Evolutionary conservation across 2,113 vertebrate genomes (phyloP).

Genomic region (pig (Sus scrofa)): DNA sequence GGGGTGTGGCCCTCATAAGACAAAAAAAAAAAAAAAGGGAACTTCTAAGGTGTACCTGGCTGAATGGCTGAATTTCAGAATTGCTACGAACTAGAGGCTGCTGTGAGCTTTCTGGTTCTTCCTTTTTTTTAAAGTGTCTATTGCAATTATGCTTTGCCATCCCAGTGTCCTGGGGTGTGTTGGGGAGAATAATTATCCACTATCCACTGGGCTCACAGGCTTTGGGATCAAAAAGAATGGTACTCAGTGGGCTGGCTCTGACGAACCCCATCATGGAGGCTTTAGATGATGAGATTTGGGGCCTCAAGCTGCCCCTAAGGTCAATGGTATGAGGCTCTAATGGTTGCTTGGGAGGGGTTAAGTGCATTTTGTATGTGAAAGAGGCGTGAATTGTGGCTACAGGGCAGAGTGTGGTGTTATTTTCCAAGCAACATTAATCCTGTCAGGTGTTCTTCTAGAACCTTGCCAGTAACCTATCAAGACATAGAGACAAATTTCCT

Average conservation of each 20-base stretch:
- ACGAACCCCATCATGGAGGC: not conserved
- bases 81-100: not conserved
- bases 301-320: not conserved
- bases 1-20: no score
- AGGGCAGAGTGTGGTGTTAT: not conserved
- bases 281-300: not conserved
- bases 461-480: not conserved
- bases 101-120: not conserved
- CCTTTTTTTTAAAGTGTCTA: not conserved
- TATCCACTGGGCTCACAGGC: not conserved
- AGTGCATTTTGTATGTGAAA: not conserved
- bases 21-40: no score
- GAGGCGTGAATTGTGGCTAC: not conserved
- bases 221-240: not conserved
- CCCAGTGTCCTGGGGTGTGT: no score
- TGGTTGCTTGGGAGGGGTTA: not conserved
- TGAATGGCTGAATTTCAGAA: not conserved
- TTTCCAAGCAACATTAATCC: not conserved
- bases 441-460: not conserved
- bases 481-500: not conserved
- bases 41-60: not conserved
- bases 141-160: not conserved
- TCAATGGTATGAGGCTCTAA: not conserved
- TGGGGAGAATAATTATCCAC: no score
- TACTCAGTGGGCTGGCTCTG: not conserved